These are phyloP conservation scores for Prenolepis imparis DNA, from an alignment of 2,888 invertebrate genomes.

Conservation along the genomic window DNA sequence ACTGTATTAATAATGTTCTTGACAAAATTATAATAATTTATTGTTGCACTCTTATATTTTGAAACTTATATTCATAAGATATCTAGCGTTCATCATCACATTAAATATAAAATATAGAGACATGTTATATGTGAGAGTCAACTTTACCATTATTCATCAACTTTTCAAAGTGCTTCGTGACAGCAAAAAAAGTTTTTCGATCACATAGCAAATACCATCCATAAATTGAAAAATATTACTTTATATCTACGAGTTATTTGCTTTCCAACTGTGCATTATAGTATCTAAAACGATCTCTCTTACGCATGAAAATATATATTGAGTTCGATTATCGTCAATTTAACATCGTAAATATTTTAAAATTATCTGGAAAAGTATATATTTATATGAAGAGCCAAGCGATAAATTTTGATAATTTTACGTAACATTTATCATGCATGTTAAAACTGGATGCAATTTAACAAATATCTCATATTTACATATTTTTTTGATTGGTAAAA, in stretches of 20 bases:
- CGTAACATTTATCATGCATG: not conserved
- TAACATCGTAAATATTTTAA: slow-evolving; percentile 26
- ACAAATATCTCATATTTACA: not conserved
- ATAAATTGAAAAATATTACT: slow-evolving; percentile 57
- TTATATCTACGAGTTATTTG: slow-evolving; percentile 19
- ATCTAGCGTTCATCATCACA: slow-evolving; percentile 22
- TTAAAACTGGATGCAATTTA: not conserved
- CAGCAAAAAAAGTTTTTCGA: slow-evolving; percentile 18
- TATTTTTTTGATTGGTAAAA: slow-evolving; percentile 34
- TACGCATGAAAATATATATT: not conserved
- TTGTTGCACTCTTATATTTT: not conserved
- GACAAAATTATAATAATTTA: not conserved
- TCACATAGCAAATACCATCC: slow-evolving; percentile 26
- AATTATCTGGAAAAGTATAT: not conserved
- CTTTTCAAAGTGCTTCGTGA: not conserved
- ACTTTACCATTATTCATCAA: not conserved
- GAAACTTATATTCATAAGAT: slow-evolving; percentile 38
- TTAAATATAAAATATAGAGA: not conserved
- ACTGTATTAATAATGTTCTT: not conserved
- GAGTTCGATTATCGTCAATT: not conserved
- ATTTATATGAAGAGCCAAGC: not conserved
- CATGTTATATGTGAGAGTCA: not conserved
- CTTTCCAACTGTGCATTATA: slow-evolving; percentile 31
- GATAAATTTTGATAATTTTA: slow-evolving; percentile 22
- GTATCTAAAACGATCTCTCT: slow-evolving; percentile 16